Percentiles rank a stretch among this genome's conserved stretches.
Evolutionary conservation across 2,888 invertebrate genomes (phyloP).

Genomic region (Pecten maximus): DNA sequence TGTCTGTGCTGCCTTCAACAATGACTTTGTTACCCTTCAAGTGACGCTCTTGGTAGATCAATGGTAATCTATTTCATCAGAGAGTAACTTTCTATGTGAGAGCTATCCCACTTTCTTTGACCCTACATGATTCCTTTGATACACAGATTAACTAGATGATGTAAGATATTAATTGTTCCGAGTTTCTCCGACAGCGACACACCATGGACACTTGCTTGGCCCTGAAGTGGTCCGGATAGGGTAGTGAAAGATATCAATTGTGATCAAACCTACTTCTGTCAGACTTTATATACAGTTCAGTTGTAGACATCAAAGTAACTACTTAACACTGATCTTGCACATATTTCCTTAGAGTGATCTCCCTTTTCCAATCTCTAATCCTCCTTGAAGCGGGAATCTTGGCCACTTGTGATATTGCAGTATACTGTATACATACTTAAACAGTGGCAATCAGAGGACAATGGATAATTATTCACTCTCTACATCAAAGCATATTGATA

Average conservation of each 20-base stretch:
- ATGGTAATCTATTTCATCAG: background rate
- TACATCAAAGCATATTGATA: background rate
- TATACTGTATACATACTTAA: background rate
- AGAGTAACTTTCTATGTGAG: background rate
- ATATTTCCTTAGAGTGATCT: constrained; percentile 13
- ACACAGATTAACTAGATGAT: background rate
- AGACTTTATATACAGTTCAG: background rate
- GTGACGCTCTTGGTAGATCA: background rate
- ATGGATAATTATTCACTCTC: background rate
- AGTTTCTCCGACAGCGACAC: background rate
- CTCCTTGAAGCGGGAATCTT: background rate
- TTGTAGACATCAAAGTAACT: background rate
- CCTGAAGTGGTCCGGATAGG: background rate
- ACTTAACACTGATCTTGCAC: background rate
- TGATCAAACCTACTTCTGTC: background rate
- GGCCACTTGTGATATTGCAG: background rate
- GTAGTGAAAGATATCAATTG: background rate
- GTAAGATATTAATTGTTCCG: background rate
- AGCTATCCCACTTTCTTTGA: background rate
- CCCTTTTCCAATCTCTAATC: background rate
- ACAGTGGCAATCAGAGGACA: background rate
- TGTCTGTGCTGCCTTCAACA: too few relatives aligned
- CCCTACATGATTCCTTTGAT: background rate
- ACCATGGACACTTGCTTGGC: background rate
- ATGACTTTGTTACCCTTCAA: background rate